Conservation (phyloP, 2,797 vertebrate genomes). For the Labeo calbasu region DNA sequence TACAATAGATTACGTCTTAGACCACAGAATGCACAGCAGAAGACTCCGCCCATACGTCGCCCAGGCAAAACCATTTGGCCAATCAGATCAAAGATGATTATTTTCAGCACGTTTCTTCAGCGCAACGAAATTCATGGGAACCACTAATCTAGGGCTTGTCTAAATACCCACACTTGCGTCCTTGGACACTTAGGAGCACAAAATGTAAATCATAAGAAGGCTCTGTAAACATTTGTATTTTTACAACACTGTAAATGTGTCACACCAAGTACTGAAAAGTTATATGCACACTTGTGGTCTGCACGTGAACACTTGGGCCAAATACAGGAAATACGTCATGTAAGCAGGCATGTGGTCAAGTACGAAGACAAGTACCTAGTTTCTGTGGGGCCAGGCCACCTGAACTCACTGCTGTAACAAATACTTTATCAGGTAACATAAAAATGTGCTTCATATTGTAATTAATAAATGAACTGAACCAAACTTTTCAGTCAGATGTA, state of each 20-base stretch:
- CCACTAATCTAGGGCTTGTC: not conserved
- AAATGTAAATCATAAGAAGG: not conserved
- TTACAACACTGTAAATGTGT: not conserved
- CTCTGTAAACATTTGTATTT: not conserved
- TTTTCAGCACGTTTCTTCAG: not conserved
- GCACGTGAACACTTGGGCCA: not conserved
- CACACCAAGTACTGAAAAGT: not conserved
- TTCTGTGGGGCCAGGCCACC: too few species aligned
- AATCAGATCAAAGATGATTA: not conserved
- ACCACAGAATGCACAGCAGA: rapidly evolving
- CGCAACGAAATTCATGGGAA: not conserved
- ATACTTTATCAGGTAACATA: not conserved
- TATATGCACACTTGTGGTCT: not conserved
- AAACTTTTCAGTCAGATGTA: not conserved
- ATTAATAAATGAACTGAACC: not conserved
- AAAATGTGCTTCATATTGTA: not conserved
- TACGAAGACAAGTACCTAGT: not conserved
- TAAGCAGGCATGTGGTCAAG: not conserved
- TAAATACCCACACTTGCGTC: not conserved
- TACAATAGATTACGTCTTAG: not conserved
- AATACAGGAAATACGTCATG: not conserved
- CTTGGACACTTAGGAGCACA: not conserved
- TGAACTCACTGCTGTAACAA: not conserved
- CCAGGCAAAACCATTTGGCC: not conserved
- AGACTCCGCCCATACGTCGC: not conserved